These are phyloP conservation scores for Apogon talboti DNA, from an alignment of 2,797 vertebrate species.

Conservation along the genomic window DNA sequence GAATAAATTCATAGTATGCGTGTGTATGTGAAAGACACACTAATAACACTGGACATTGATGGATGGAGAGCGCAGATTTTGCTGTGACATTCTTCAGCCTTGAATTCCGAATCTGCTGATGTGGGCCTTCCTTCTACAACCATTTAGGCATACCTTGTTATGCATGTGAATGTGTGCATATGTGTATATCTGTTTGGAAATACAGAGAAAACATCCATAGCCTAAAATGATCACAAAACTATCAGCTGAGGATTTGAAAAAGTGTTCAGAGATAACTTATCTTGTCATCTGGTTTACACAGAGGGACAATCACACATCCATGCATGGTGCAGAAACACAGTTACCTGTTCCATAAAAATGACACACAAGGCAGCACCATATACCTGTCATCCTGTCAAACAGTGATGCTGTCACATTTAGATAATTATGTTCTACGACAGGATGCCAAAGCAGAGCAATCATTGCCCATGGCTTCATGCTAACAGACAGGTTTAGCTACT, in stretches of 20 bases:
- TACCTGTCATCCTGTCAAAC: slow-evolving; percentile 10
- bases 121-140: slow-evolving; percentile 35
- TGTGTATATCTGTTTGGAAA: neutral
- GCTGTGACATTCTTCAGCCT: slow-evolving; percentile 32
- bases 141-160: slow-evolving; percentile 11
- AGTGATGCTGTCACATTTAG: slow-evolving; percentile 36
- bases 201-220: neutral
- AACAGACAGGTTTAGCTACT: slow-evolving; percentile 48
- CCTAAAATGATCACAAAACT: slow-evolving; percentile 4
- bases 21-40: slow-evolving; percentile 5
- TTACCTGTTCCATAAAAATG: slow-evolving; percentile 34
- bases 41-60: slow-evolving; percentile 34
- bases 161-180: slow-evolving; percentile 5
- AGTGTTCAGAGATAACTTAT: slow-evolving; percentile 18
- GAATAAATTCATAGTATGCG: slow-evolving; percentile 1
- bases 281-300: slow-evolving; percentile 29
- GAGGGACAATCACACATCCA: neutral
- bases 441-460: slow-evolving; percentile 37
- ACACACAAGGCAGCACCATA: slow-evolving; percentile 21
- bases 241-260: slow-evolving; percentile 43
- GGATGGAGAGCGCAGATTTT: slow-evolving; percentile 31
- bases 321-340: neutral
- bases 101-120: slow-evolving; percentile 55
- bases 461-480: slow-evolving; percentile 34
- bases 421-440: slow-evolving; percentile 45